These are phyloP conservation scores for Vicugna pacos DNA, from an alignment of 2,113 vertebrate species.

Conservation along the genomic window DNA sequence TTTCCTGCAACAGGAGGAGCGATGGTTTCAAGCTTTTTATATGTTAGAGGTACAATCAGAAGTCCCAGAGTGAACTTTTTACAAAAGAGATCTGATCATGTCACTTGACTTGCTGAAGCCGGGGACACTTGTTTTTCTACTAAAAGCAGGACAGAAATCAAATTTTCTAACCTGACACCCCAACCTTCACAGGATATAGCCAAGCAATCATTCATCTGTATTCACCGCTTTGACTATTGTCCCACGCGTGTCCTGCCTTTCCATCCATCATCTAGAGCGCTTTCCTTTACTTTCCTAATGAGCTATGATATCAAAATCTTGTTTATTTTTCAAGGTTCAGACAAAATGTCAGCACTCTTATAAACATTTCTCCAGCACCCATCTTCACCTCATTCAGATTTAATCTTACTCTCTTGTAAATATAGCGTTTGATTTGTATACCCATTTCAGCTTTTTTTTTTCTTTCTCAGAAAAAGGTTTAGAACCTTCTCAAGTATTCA, in stretches of 20 bases:
- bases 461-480: background rate
- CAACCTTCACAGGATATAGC: too few species aligned
- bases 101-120: background rate
- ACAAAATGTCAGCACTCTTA: background rate
- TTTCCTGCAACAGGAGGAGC: background rate
- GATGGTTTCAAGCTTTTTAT: background rate
- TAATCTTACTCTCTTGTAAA: background rate
- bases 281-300: background rate
- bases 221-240: background rate
- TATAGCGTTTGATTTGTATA: background rate
- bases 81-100: background rate
- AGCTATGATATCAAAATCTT: background rate
- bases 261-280: too few species aligned
- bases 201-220: background rate
- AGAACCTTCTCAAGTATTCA: background rate
- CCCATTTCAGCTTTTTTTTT: background rate
- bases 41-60: background rate
- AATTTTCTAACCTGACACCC: background rate
- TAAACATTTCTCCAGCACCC: background rate
- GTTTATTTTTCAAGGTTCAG: background rate
- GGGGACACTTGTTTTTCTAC: background rate
- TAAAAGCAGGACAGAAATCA: background rate
- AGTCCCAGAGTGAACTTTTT: background rate
- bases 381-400: background rate
- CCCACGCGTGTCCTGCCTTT: background rate